Base-by-base conservation (phyloP, 2,888 invertebrate species). In the Archips xylosteana region DNA sequence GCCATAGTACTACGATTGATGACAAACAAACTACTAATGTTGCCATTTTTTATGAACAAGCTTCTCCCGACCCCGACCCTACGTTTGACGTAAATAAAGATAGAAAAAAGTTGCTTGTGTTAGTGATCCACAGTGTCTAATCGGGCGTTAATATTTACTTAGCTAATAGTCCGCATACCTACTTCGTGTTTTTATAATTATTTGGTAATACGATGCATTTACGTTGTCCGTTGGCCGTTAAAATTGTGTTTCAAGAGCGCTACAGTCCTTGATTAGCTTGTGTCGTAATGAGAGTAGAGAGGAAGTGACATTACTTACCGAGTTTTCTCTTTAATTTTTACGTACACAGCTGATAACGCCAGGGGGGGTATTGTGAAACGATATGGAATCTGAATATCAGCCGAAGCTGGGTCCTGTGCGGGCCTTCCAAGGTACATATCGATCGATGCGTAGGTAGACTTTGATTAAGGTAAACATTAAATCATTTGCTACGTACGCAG, bases 401-500 rank as follows among this genome's bases (percentile, higher is more conserved):
- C 92, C 92, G 12, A 92, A 91, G 75, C 78, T 90, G 51, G 93
- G 85, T 80, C 94, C 95, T 54, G 87, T 94, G 63, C 88, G 93
- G 82, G 91, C 90, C 75, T 92, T 90, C 79, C 91, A 92, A 90
- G 92, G 95, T 95, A 87, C 70, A 64, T 70, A 49, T 47, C 15
- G 36, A 54, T 65, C 70, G 49, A 54, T 70, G 51, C 62, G 59
- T 70, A 36, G 47, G 12, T 70, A 54, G 45, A 34, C 36, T 61
- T 71, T 75, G 23, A 32, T 42, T 66, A 63, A 66, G n/a, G 62
- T 71, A 69, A 54, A 70, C 13, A 54, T 71, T 73, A 63, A 68
- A 66, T 78, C 75, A 79, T 80, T 75, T 75, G 74, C 71, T 75
- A 77, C 78, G 76, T 82, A 76, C 74, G 49, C 80, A 92, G 94